These are phyloP conservation scores for Macroteleia sp. DNA, from an alignment of 2,888 invertebrate genomes.

Conservation along the genomic window DNA sequence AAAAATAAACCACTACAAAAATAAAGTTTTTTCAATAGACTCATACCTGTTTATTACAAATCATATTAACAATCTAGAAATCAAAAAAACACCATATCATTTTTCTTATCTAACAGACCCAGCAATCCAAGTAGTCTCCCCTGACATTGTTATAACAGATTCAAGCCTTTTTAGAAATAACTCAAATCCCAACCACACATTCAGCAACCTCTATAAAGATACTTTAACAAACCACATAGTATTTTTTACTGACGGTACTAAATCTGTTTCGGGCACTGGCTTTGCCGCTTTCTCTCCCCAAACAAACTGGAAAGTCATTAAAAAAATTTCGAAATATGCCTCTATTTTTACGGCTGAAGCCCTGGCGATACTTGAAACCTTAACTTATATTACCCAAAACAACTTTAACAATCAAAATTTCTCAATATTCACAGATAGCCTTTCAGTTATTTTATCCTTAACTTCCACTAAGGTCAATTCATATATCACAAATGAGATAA, in stretches of 20 bases:
- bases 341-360: constrained; percentile 19
- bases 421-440: constrained; percentile 5
- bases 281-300: not conserved
- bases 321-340: not conserved
- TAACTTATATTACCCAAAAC: not conserved
- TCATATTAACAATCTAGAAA: not conserved
- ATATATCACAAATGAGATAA: not conserved
- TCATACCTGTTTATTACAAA: no score
- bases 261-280: not conserved
- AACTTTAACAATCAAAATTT: not conserved
- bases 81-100: not conserved
- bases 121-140: no score
- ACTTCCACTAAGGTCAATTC: not conserved
- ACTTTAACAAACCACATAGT: no score
- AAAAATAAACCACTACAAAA: not conserved
- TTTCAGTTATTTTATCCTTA: not conserved
- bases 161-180: no score
- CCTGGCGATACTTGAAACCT: not conserved
- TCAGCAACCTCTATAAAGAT: no score
- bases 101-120: no score
- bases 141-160: no score
- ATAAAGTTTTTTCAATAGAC: not conserved
- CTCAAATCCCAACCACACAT: no score
- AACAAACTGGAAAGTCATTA: not conserved
- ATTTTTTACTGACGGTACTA: constrained; percentile 9